Conservation (phyloP, 1,140 invertebrate genomes). For the Aphaenogaster rudis region DNA sequence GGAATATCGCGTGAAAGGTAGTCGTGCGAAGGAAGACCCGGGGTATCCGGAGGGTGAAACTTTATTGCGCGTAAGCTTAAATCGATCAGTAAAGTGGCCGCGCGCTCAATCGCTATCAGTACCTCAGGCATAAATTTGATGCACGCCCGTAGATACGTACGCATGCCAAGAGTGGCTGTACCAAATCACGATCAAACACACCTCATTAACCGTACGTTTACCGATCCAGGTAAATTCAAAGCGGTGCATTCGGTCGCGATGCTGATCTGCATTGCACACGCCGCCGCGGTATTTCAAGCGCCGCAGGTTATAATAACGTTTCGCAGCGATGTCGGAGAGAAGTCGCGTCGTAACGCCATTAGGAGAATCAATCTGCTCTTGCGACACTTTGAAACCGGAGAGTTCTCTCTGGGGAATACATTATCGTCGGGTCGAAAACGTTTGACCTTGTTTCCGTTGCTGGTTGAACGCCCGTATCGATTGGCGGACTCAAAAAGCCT, state of each 20-base stretch:
- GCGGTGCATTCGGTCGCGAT: constrained; percentile 38
- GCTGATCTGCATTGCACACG: constrained; percentile 57
- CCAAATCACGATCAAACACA: constrained; percentile 57
- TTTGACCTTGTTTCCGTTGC: constrained; percentile 40
- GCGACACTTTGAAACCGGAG: neutral
- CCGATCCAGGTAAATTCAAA: constrained; percentile 61
- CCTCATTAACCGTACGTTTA: constrained; percentile 67
- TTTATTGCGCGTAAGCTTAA: constrained; percentile 58
- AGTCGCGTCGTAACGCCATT: constrained; percentile 24
- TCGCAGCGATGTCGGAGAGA: neutral
- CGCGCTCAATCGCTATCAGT: constrained; percentile 46
- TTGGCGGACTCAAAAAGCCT: constrained; percentile 13
- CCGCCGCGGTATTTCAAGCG: constrained; percentile 56
- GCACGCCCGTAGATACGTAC: constrained; percentile 38
- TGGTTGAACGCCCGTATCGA: constrained; percentile 25
- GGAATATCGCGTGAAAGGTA: constrained; percentile 34
- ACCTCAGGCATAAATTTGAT: constrained; percentile 50
- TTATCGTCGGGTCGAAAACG: constrained; percentile 41
- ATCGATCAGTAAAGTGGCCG: constrained; percentile 56
- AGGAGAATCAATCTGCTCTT: constrained; percentile 31
- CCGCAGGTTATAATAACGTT: constrained; percentile 52
- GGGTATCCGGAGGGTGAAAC: constrained; percentile 36
- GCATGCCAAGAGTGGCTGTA: constrained; percentile 16
- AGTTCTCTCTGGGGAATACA: constrained; percentile 9
- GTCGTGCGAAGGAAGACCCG: neutral